These are phyloP conservation scores for Rutilus rutilus DNA, from an alignment of 2,113 vertebrate species.

Conservation along the genomic window DNA sequence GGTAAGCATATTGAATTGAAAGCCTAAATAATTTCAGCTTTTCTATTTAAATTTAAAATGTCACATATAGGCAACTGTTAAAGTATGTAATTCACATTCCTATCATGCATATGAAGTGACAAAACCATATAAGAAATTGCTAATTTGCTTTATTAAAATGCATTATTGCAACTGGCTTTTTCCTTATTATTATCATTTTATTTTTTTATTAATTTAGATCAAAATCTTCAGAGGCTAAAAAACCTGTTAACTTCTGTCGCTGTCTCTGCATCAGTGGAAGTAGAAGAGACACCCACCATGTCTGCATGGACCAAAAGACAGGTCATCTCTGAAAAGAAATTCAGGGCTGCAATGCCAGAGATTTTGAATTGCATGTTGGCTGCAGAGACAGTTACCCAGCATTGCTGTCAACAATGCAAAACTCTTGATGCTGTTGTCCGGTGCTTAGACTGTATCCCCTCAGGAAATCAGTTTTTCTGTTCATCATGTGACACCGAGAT, in stretches of 20 bases:
- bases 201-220: not conserved
- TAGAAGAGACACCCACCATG: not conserved
- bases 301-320: conserved; percentile 1
- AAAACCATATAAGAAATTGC: not conserved
- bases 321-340: not conserved
- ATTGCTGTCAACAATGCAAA: not conserved
- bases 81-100: not conserved
- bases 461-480: not conserved
- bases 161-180: not conserved
- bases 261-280: not conserved
- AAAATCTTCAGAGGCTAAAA: not conserved
- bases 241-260: not conserved
- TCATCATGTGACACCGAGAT: not conserved
- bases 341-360: too few relatives aligned
- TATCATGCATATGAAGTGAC: not conserved
- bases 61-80: not conserved
- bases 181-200: too few relatives aligned
- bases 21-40: not conserved
- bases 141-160: not conserved
- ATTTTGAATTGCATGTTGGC: too few relatives aligned
- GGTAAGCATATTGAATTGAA: not conserved
- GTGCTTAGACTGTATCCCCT: not conserved
- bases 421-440: not conserved
- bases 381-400: too few relatives aligned
- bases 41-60: not conserved